Evolutionary conservation across 2,113 vertebrate genomes (phyloP).

Genomic region (Prunella himalayana): DNA sequence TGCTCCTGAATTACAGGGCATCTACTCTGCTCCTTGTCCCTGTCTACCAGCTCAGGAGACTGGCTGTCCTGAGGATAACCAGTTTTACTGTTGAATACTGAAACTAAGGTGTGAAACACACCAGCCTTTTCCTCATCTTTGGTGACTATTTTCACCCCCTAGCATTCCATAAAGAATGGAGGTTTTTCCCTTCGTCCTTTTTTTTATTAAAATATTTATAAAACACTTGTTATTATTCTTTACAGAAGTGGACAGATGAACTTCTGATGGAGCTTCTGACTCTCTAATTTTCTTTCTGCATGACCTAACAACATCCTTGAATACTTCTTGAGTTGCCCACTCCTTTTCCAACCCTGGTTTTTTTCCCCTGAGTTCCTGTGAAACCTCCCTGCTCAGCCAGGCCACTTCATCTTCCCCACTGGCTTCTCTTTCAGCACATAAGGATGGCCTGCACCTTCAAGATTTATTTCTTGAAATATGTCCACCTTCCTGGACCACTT

Average conservation of each 20-base stretch:
- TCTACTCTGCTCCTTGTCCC: not conserved
- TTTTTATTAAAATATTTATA: not conserved
- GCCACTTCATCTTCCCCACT: not conserved
- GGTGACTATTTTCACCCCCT: not conserved
- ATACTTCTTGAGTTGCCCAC: not conserved
- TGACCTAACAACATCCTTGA: not conserved
- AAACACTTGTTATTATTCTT: not conserved
- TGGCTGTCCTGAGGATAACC: not conserved
- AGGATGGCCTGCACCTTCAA: rapidly evolving
- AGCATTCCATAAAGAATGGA: not conserved
- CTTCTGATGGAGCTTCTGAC: not conserved
- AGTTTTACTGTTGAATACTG: not conserved
- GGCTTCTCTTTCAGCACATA: not conserved
- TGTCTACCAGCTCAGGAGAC: not conserved
- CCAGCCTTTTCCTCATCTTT: not conserved
- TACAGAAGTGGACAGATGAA: not conserved
- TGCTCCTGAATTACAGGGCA: not conserved
- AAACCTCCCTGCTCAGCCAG: not conserved
- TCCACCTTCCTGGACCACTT: not conserved
- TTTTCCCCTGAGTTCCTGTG: not conserved
- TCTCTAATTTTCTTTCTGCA: not conserved
- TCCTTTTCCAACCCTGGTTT: not conserved
- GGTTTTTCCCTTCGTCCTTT: not conserved
- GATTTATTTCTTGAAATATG: not conserved
- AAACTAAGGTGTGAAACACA: not conserved